Conservation (phyloP, 2,888 invertebrate genomes). For the Agapostemon virescens region DNA sequence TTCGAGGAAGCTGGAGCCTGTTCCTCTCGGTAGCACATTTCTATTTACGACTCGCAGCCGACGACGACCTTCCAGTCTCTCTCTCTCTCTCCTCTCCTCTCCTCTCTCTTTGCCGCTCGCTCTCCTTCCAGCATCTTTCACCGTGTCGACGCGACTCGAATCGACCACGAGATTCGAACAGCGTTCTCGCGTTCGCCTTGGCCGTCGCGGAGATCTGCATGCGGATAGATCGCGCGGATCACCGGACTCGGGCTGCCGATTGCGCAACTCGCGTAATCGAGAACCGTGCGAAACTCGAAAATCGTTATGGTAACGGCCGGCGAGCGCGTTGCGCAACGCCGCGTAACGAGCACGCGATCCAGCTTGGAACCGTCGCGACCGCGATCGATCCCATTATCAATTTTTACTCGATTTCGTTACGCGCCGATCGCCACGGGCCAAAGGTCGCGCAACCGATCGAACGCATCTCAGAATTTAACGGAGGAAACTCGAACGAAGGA, state of each 20-base stretch:
- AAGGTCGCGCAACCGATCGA: too few relatives aligned
- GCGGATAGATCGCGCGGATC: constrained; percentile 44
- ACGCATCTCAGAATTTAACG: too few relatives aligned
- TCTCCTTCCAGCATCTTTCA: neutral
- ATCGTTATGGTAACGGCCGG: constrained; percentile 40
- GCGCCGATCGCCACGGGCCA: too few relatives aligned
- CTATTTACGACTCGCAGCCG: constrained; percentile 51
- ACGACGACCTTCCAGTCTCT: constrained; percentile 41
- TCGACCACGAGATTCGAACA: constrained; percentile 51
- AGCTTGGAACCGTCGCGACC: constrained; percentile 15
- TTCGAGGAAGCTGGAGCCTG: constrained; percentile 37
- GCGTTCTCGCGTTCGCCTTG: constrained; percentile 59
- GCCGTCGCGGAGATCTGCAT: constrained; percentile 52
- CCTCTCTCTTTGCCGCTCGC: neutral
- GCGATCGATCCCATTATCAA: neutral
- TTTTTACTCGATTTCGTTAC: neutral
- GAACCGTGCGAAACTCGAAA: constrained; percentile 54
- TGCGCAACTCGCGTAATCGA: constrained; percentile 55
- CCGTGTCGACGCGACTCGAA: neutral
- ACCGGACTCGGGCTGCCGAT: constrained; percentile 34
- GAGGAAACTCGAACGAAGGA: too few relatives aligned
- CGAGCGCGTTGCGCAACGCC: constrained; percentile 30
- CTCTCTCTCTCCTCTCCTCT: constrained; percentile 18
- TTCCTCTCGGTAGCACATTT: constrained; percentile 45
- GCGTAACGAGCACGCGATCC: constrained; percentile 26